phyloP scores from a whole-genome alignment of 2,888 invertebrate genomes.

The Plagodis dolabraria region DNA sequence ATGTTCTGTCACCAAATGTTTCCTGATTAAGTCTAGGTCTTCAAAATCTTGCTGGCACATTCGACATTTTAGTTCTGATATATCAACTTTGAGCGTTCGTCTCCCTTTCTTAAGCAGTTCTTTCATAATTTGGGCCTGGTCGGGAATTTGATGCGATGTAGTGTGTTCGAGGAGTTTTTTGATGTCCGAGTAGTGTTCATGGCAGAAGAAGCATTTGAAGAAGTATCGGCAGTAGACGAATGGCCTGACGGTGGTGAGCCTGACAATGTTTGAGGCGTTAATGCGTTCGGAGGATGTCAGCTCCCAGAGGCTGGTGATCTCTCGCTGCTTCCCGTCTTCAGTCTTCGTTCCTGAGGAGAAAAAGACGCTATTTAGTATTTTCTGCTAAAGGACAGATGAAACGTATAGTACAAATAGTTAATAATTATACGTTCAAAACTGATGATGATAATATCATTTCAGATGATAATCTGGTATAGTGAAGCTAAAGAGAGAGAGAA shows the following conservation, averaged over 20 bases:
- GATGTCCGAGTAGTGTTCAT: slow-evolving; percentile 60
- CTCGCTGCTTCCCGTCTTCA: slow-evolving; percentile 48
- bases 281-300: slow-evolving; percentile 67
- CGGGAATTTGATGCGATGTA: slow-evolving; percentile 53
- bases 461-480: too few relatives aligned
- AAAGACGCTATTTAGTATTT: slow-evolving; percentile 38
- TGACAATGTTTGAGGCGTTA: slow-evolving; percentile 63
- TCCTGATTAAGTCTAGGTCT: slow-evolving; percentile 54
- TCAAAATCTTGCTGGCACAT: slow-evolving; percentile 49
- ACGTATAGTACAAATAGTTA: background rate
- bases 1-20: slow-evolving; percentile 57
- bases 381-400: background rate
- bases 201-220: slow-evolving; percentile 71
- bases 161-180: slow-evolving; percentile 57
- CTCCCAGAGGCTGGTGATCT: slow-evolving; percentile 68
- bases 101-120: slow-evolving; percentile 64
- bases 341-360: slow-evolving; percentile 51
- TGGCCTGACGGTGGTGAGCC: slow-evolving; percentile 59
- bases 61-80: slow-evolving; percentile 63
- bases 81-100: slow-evolving; percentile 67
- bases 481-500: too few relatives aligned
- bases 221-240: slow-evolving; percentile 69
- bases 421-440: background rate
- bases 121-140: slow-evolving; percentile 52
- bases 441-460: too few relatives aligned